Evolutionary conservation across 2,113 vertebrate genomes (phyloP), one percentile per base, ranked within the genome.

Genomic region (Chloroceryle aenea): DNA sequence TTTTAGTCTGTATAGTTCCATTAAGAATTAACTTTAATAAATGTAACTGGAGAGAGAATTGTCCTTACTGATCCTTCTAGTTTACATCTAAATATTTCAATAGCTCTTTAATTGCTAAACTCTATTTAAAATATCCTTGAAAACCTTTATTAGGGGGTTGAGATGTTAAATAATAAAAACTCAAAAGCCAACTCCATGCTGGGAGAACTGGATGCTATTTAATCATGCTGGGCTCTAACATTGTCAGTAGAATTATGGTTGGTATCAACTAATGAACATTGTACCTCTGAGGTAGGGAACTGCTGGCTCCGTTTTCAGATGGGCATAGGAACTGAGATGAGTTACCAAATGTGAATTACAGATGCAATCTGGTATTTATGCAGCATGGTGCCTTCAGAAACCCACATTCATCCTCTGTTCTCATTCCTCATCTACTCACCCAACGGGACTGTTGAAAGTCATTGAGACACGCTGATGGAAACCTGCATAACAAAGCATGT

Each of bases 401-500:
- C 53, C 42, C 6, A 30, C 47, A 43, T 77, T 71, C 36, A 42
- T 86, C n/a, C 36, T 80, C 62, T 55, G 45, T 13, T 71, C 85
- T 78, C 61, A n/a, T 10, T 53, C 34, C 58, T 66, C 27, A 66
- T 18, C 29, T 50, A 25, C 69, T 59, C 78, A 74, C 53, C 25
- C 64, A 8, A 3, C 3, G 0, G 76, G 21, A 53, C 9, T 75
- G 64, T 0, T n/a, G 80, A 78, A 29, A 79, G 45, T 14, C 80
- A 3, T 2, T 3, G 34, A 89, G 43, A 59, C 27, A 4, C 0
- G 72, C 10, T 11, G 66, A 64, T 25, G 52, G 66, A 43, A 64
- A 64, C 8, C 36, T 32, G 80, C 2, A 1, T 0, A 81, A 48
- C 38, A 36, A 2, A 59, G 52, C 7, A 1, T 0, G 2, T 10